Evolutionary conservation across 2,797 vertebrate species (phyloP).

Genomic region (Botia kubotai): DNA sequence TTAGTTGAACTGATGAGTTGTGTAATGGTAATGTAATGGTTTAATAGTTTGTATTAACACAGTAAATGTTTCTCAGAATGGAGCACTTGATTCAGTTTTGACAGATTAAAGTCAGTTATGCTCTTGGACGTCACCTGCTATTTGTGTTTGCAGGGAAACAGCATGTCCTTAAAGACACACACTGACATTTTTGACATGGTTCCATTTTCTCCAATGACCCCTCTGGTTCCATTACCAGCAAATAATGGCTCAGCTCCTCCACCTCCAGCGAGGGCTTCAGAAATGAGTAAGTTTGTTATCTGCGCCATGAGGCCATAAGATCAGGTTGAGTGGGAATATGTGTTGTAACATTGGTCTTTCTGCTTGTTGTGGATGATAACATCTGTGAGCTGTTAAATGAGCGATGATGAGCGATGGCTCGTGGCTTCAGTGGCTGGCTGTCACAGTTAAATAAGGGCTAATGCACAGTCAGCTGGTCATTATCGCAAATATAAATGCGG

Average conservation of each 20-base stretch:
- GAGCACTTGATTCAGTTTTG: not conserved
- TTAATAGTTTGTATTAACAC: too few relatives aligned
- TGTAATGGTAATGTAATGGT: too few relatives aligned
- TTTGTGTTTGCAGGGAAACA: conserved; percentile 80
- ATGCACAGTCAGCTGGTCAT: not conserved
- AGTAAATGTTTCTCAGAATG: not conserved
- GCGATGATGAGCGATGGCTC: not conserved
- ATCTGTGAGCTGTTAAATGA: conserved; percentile 21
- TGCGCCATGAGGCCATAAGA: not conserved
- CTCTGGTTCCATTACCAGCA: conserved; percentile 83
- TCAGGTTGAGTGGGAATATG: conserved; percentile 1
- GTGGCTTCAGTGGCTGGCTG: not conserved
- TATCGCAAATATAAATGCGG: not conserved
- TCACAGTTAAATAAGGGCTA: not conserved
- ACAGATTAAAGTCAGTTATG: not conserved
- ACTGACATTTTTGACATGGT: conserved; percentile 99
- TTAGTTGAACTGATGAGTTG: too few relatives aligned
- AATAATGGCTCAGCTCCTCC: conserved; percentile 90
- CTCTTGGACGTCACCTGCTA: conserved; percentile 2
- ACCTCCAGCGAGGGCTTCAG: conserved; percentile 84
- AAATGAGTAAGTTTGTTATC: conserved; percentile 82
- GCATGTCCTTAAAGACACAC: conserved; percentile 82
- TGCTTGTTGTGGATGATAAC: not conserved
- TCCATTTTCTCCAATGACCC: conserved; percentile 91
- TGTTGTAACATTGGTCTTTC: not conserved